Conservation (phyloP, 2,888 invertebrate species). For the Apotomis capreana region DNA sequence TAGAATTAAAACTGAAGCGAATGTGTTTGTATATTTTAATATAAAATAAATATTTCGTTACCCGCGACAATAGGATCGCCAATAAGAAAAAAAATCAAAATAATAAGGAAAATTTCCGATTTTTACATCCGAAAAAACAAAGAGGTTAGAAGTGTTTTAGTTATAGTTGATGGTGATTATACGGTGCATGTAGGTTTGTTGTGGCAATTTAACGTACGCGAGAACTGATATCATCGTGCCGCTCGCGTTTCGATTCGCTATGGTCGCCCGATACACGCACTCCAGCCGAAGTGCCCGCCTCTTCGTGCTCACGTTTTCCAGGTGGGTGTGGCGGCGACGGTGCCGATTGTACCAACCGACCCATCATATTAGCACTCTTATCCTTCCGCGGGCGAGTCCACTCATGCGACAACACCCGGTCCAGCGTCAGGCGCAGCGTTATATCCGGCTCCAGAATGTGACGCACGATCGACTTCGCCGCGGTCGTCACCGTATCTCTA, state of each 20-base stretch:
- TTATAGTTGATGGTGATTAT: slow-evolving; percentile 14
- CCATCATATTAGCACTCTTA: slow-evolving; percentile 82
- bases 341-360: slow-evolving; percentile 85
- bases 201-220: slow-evolving; percentile 63
- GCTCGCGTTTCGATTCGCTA: slow-evolving; percentile 73
- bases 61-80: slow-evolving; percentile 74
- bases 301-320: slow-evolving; percentile 72
- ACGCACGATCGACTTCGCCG: slow-evolving; percentile 90
- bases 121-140: slow-evolving; percentile 66
- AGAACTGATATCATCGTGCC: slow-evolving; percentile 77
- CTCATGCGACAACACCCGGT: slow-evolving; percentile 88
- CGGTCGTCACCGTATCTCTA: slow-evolving; percentile 86
- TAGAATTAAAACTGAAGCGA: not conserved
- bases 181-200: slow-evolving; percentile 19
- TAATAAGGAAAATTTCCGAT: slow-evolving; percentile 73
- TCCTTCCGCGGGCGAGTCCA: slow-evolving; percentile 88
- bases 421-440: slow-evolving; percentile 88
- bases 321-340: slow-evolving; percentile 71
- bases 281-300: slow-evolving; percentile 74
- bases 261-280: slow-evolving; percentile 78
- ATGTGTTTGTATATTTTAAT: slow-evolving; percentile 48
- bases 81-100: slow-evolving; percentile 76
- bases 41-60: slow-evolving; percentile 72
- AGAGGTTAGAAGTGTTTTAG: slow-evolving; percentile 47
- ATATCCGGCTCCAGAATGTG: slow-evolving; percentile 94